Percentiles rank a stretch among this genome's conserved stretches.
phyloP scores from a whole-genome alignment of 2,113 vertebrate genomes.

The Cyanistes caeruleus region DNA sequence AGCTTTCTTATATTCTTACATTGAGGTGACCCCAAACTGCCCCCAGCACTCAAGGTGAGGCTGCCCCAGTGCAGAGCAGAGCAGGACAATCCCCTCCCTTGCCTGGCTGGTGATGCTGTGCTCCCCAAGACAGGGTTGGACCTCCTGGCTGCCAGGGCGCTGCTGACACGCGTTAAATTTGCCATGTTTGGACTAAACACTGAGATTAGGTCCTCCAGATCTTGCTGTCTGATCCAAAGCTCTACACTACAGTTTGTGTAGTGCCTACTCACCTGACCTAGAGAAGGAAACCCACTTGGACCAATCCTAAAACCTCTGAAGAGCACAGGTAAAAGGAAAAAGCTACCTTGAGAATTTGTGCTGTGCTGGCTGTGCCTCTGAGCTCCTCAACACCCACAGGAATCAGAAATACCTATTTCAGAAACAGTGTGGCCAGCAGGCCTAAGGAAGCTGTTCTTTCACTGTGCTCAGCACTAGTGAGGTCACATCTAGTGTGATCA shows the following conservation, averaged over 20 bases:
- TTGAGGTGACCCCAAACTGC: too few species aligned
- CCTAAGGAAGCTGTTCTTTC: rapidly evolving
- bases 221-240: neutral
- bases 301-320: neutral
- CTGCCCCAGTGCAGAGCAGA: rapidly evolving
- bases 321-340: neutral
- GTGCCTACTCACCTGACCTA: rapidly evolving
- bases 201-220: neutral
- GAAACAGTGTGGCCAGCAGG: neutral
- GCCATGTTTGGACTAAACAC: neutral
- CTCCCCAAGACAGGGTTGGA: rapidly evolving
- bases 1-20: neutral
- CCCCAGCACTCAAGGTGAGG: rapidly evolving
- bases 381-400: too few species aligned
- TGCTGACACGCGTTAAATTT: rapidly evolving
- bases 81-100: neutral
- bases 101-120: rapidly evolving
- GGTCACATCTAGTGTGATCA: too few species aligned
- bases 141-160: neutral
- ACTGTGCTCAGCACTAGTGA: neutral
- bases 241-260: neutral
- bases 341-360: too few species aligned
- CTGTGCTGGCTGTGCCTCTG: too few species aligned
- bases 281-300: rapidly evolving
- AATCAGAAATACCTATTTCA: neutral